Percentiles rank a stretch among this genome's conserved stretches.
phyloP scores from a whole-genome alignment of 1,140 invertebrate species.

The Physella acuta region DNA sequence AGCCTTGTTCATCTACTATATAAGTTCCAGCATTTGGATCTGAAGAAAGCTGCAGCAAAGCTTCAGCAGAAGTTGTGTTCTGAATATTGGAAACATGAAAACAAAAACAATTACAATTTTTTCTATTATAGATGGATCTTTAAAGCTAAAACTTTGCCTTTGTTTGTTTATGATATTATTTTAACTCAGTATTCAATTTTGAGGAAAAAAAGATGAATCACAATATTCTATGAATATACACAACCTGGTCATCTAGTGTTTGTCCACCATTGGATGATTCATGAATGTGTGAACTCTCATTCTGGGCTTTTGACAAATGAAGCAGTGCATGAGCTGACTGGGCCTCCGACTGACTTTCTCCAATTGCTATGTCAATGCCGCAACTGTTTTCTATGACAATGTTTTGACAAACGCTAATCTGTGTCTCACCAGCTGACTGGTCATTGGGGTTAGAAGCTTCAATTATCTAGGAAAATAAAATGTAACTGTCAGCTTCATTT shows the following conservation, averaged over 20 bases:
- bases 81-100: background rate
- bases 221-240: too few relatives aligned
- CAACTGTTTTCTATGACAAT: constrained; percentile 7
- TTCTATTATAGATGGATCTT: background rate
- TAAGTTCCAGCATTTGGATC: constrained; percentile 6
- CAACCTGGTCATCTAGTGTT: background rate
- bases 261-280: too few relatives aligned
- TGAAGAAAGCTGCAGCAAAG: constrained; percentile 16
- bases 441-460: background rate
- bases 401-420: background rate
- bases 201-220: background rate
- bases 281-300: background rate
- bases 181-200: background rate
- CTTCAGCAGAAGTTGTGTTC: constrained; percentile 10
- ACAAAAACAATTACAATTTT: background rate
- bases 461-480: too few relatives aligned
- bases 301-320: constrained; percentile 10
- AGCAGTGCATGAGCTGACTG: constrained; percentile 26
- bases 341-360: background rate
- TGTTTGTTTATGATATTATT: background rate
- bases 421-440: background rate
- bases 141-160: background rate
- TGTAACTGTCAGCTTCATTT: too few relatives aligned
- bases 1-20: constrained; percentile 20
- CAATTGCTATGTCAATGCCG: background rate